Base-by-base conservation (phyloP, 2,113 vertebrate species). In the Pituophis catenifer region DNA sequence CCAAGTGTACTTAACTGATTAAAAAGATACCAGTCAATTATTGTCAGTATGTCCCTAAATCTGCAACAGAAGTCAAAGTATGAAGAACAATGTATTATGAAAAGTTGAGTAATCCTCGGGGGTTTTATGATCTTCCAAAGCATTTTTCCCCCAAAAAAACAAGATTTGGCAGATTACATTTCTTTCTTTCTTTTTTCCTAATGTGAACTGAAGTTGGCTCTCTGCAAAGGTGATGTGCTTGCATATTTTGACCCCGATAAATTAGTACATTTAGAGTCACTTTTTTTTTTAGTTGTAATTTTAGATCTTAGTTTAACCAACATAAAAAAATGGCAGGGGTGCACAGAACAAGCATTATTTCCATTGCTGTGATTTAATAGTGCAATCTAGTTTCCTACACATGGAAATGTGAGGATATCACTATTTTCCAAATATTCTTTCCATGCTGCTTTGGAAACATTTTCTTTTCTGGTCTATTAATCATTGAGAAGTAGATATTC, bases 1-100 rank as follows among this genome's bases (percentile, higher is more conserved):
- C 86, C 57, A 88, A 33, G 81, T 94, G 48, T 87, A 93, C 88
- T 93, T 93, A 90, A 53, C 17, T 86, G 90, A 95, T 92, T 92
- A 93, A 17, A 81, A 86, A 88, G 81, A 44, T 92, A 62, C 89
- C 3, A 15, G 58, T 19, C 59, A 75, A 88, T 81, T 29, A 86
- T 91, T 65, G 57, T 91, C 89, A 86, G 21, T 89, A 65, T 90
- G 58, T 92, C 48, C 62, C 58, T 55, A 62, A 87, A 33, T 86
- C 81, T 92, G 52, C 70, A 55, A 81, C 75, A 92, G 57, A 94
- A 59, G 86, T 91, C 54, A 91, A 91, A 88, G 33, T 86, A 55
- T 87, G 81, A 92, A 94, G 57, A 26, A 88, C 3, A 2, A 44
- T 75, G n/a, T 33, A 26, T 93, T 50, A 87, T 55, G 86, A 55